phyloP scores from a whole-genome alignment of 2,113 vertebrate genomes.

The Callospermophilus lateralis region DNA sequence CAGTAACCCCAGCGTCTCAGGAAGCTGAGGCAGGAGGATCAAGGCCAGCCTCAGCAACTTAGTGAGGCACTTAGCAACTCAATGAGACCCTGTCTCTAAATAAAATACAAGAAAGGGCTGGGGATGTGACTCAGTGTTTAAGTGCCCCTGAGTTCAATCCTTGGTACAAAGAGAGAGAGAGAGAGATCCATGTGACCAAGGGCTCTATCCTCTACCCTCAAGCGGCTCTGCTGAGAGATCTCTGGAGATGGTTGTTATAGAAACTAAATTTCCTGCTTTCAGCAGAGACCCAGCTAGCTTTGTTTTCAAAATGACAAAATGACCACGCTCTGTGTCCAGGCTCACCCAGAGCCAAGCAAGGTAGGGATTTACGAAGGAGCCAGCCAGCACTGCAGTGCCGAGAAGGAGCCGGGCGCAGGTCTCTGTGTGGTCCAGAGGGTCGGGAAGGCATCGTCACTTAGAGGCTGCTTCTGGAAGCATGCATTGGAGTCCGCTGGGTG shows the following conservation, averaged over 20 bases:
- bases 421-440: background rate
- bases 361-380: background rate
- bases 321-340: background rate
- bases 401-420: background rate
- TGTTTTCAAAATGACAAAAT: background rate
- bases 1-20: too few species aligned
- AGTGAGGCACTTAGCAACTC: too few species aligned
- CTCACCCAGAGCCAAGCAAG: slow-evolving; percentile 4
- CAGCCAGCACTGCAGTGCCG: background rate
- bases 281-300: background rate
- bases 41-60: too few species aligned
- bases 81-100: too few species aligned
- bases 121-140: too few species aligned
- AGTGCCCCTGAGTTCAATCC: too few species aligned
- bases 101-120: too few species aligned
- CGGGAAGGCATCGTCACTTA: background rate
- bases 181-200: background rate
- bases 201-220: background rate
- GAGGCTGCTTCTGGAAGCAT: background rate
- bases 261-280: background rate
- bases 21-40: too few species aligned
- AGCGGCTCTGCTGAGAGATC: background rate
- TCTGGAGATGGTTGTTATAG: background rate
- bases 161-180: too few species aligned
- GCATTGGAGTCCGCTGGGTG: background rate